Base-by-base conservation (phyloP, 2,888 invertebrate species). In the Leptura quadrifasciata region DNA sequence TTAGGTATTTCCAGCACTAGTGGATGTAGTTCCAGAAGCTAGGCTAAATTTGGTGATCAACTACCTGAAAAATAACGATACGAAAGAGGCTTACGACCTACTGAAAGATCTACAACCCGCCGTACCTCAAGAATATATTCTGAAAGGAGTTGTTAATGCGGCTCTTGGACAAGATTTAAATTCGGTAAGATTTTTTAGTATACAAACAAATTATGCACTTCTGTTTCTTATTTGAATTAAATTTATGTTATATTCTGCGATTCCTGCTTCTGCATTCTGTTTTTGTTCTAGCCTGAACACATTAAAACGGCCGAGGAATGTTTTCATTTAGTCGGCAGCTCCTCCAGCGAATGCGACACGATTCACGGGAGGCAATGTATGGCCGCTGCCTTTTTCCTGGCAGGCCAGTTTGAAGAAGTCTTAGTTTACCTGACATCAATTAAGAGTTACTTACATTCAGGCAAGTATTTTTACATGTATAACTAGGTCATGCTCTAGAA, bases 301-400 rank as follows among this genome's bases (percentile, higher is more conserved):
- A 92, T 98, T 82, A 98, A 98, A 91, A 93, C 95, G 12, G 99
- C 99, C 0, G 97, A 99, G 87, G 97, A 98, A 88, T 98, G 97
- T 88, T 97, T 98, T 87, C 98, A 98, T 89, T 90, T 98, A 75
- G 98, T 99, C 2, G 99, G 99, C 72, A 97, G 97, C 80, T 98
- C 98, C 0, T 95, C 96, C 0, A 96, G 97, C 21, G 99, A 99
- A 90, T 98, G 98, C 88, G 99, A 99, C 88, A 99, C 99, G 0
- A 98, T 99, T 85, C 96, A 96, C 0, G 97, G 99, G 0, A 92
- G 99, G 31, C 98, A 99, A 89, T 98, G 98, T 88, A 99, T 99
- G 98, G 97, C 99, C 0, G 97, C 98, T 0, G 97, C 97, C 3
- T 97, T 97, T 90, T 99, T 99, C 90, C 91, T 99, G 3, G 94